Evolutionary conservation across 2,888 invertebrate genomes (phyloP).

Genomic region (Drosophila diplacantha): DNA sequence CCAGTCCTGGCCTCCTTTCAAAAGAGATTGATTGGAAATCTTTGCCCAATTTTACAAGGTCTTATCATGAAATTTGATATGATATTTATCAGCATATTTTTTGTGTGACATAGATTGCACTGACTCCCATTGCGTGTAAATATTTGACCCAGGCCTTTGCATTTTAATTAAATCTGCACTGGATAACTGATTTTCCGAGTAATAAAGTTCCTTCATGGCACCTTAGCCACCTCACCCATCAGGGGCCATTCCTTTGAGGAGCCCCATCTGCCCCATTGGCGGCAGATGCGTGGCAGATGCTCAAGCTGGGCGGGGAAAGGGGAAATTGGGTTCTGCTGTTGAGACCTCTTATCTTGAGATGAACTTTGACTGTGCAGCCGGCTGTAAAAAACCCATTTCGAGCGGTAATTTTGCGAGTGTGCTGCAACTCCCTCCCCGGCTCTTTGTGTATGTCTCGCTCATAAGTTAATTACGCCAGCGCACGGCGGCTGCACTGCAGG

Average conservation of each 20-base stretch:
- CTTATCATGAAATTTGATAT: neutral
- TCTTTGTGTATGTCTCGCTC: conserved; percentile 16
- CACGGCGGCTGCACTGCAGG: conserved; percentile 9
- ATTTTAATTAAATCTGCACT: conserved; percentile 10
- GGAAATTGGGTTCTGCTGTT: conserved; percentile 4
- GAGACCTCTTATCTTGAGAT: conserved; percentile 29
- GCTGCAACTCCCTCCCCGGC: conserved; percentile 12
- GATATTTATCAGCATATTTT: neutral
- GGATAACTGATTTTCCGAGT: neutral
- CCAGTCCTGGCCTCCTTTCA: neutral
- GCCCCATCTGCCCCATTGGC: neutral
- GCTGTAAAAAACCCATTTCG: conserved; percentile 40
- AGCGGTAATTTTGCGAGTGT: conserved; percentile 22
- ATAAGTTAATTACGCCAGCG: conserved; percentile 50
- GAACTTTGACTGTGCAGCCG: conserved; percentile 34
- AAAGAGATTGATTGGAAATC: conserved; percentile 4
- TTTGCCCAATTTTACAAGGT: neutral
- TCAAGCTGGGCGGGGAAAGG: neutral
- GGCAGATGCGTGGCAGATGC: conserved; percentile 9
- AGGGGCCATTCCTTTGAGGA: conserved; percentile 1
- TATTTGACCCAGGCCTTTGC: neutral
- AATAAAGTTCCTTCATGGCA: neutral
- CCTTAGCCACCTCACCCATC: conserved; percentile 3
- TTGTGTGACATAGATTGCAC: neutral
- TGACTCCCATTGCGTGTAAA: no score